Conservation (phyloP, 2,888 invertebrate species). For the Gasteruption jaculator region DNA sequence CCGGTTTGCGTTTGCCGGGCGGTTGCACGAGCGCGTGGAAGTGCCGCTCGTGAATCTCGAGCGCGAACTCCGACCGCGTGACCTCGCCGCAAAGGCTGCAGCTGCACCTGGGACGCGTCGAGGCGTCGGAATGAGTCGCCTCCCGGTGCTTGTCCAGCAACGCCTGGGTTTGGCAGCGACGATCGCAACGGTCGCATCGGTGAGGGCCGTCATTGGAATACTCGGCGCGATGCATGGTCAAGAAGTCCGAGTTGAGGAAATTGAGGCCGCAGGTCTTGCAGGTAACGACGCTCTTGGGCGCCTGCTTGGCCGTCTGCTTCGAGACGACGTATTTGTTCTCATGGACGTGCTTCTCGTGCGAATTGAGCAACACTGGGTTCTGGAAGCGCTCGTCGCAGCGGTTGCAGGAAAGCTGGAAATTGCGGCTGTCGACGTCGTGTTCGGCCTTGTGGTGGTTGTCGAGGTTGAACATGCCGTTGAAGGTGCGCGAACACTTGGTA, state of each 20-base stretch:
- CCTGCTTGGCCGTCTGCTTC: background rate
- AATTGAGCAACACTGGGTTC: slow-evolving; percentile 26
- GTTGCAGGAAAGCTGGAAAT: slow-evolving; percentile 24
- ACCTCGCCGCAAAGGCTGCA: too few species aligned
- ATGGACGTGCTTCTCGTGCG: slow-evolving; percentile 35
- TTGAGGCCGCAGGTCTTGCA: slow-evolving; percentile 26
- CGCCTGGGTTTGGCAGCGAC: slow-evolving; percentile 18
- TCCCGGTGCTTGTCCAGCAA: slow-evolving; percentile 24
- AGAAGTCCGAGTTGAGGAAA: slow-evolving; percentile 16
- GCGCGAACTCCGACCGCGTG: too few species aligned
- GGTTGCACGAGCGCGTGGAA: too few species aligned
- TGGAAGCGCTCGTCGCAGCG: slow-evolving; percentile 30
- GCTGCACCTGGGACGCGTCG: too few species aligned
- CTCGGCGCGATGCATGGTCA: slow-evolving; percentile 23
- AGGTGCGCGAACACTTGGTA: slow-evolving; percentile 21
- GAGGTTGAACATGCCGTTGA: slow-evolving; percentile 27
- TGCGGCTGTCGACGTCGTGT: slow-evolving; percentile 22
- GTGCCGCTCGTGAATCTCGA: too few species aligned
- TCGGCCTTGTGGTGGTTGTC: slow-evolving; percentile 29
- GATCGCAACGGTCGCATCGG: slow-evolving; percentile 24
- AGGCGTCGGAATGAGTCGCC: slow-evolving; percentile 25
- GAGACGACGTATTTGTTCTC: background rate
- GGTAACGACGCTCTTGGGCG: background rate
- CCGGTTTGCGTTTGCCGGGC: too few species aligned
- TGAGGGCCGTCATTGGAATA: slow-evolving; percentile 24